Evolutionary conservation across 2,113 vertebrate species (phyloP), one percentile per base, ranked within the genome.

Genomic region (Bettongia penicillata): DNA sequence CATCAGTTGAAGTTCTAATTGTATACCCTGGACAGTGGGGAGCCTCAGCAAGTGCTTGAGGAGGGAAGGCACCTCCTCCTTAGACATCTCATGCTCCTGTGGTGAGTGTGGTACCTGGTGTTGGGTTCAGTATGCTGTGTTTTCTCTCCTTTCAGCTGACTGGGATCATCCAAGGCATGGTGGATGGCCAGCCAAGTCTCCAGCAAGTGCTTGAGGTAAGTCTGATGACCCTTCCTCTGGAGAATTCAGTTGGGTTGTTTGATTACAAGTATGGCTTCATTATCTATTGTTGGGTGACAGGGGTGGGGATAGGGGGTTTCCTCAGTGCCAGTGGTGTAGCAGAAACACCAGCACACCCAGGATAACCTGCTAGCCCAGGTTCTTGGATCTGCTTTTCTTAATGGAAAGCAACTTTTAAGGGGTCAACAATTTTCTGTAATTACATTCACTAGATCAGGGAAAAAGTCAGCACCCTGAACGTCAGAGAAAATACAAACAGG

Each of bases 81-180:
- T 94, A n/a, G 93, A 91, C 50, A 47, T 52, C 43, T 50, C 93
- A 48, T 0, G 0, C 26, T 24, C 53, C 55, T 61, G 55, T 61
- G 57, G 25, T 91, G 53, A 28, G 55, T 10, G 25, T 31, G 2
- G 26, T 28, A 31, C 43, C 23, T 14, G 24, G 48, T 89, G 93
- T 94, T 93, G 93, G 11, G 92, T 53, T 96, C 93, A 97, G 89
- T 94, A 92, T 94, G 97, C 97, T 97, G 2, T 98, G 97, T 98
- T 37, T 95, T 98, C 94, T 98, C 97, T 98, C 91, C 12, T 98
- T 98, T 98, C 98, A 99, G 99, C 98, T 99, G 97, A 99, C 99
- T 50, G 99, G 99, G 97, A 99, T 99, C 98, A 99, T 99, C 98
- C 99, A 99, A 98, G 98, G 98, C 97, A 99, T 99, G 99, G 99